These are phyloP conservation scores for Zosterops pallidus DNA, from an alignment of 2,113 vertebrate genomes.

Conservation along the genomic window DNA sequence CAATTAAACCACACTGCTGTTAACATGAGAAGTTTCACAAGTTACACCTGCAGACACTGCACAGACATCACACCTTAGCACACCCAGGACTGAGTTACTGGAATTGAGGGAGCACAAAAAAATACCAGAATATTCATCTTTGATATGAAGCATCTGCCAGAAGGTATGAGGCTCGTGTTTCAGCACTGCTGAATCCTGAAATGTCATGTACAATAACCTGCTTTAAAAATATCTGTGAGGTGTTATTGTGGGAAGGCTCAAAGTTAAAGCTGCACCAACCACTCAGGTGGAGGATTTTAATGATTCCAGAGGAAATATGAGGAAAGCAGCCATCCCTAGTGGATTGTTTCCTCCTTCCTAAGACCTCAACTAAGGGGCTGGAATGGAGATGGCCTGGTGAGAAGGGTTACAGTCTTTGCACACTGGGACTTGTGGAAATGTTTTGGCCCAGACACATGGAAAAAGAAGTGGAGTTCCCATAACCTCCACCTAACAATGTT, in stretches of 20 bases:
- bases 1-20: neutral
- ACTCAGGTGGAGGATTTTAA: neutral
- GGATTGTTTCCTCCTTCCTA: neutral
- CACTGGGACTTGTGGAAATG: fast-evolving
- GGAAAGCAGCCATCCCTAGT: neutral
- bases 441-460: neutral
- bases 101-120: neutral
- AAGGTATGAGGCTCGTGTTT: neutral
- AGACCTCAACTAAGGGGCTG: neutral
- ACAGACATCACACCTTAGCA: neutral
- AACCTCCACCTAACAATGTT: neutral
- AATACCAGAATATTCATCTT: neutral
- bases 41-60: neutral
- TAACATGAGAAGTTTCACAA: neutral
- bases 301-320: neutral
- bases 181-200: neutral
- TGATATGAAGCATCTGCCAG: neutral
- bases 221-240: neutral
- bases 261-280: neutral
- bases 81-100: neutral
- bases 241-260: neutral
- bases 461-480: neutral
- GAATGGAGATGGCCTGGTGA: fast-evolving
- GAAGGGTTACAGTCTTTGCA: neutral
- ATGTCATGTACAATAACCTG: neutral